Evolutionary conservation across 1,140 invertebrate genomes (phyloP).

Genomic region (Panagrolaimus sp.): DNA sequence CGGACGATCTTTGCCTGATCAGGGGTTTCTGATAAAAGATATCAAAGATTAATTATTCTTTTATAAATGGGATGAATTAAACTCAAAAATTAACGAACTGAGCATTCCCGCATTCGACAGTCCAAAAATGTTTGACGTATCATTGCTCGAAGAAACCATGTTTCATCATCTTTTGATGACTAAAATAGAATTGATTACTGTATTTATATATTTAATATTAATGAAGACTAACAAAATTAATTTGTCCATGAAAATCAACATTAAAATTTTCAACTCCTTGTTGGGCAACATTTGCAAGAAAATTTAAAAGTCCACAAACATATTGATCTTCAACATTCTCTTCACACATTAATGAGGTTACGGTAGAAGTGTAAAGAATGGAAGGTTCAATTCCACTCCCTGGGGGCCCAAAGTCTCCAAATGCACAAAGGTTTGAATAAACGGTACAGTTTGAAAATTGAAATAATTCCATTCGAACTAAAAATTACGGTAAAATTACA

Average conservation of each 20-base stretch:
- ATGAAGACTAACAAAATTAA: not conserved
- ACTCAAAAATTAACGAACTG: not conserved
- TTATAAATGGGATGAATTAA: too few species aligned
- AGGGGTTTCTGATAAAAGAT: too few species aligned
- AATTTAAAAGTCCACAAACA: not conserved
- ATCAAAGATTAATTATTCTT: too few species aligned
- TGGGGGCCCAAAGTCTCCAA: not conserved
- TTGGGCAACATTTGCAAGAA: not conserved
- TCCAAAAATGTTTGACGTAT: not conserved
- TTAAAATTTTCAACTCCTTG: not conserved
- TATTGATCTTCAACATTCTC: not conserved
- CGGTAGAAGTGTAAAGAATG: not conserved
- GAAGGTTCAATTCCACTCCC: not conserved
- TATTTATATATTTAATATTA: not conserved
- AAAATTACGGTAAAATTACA: not conserved
- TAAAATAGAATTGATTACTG: not conserved
- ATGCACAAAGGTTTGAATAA: not conserved
- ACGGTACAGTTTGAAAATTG: not conserved
- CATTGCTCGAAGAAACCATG: not conserved
- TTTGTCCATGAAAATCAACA: conserved; percentile 15
- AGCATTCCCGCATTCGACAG: not conserved
- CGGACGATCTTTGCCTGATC: too few species aligned
- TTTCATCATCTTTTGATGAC: not conserved
- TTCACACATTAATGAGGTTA: not conserved
- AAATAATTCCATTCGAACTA: not conserved